These are phyloP conservation scores for Mesoligia furuncula DNA, from an alignment of 2,888 invertebrate species.

Conservation along the genomic window DNA sequence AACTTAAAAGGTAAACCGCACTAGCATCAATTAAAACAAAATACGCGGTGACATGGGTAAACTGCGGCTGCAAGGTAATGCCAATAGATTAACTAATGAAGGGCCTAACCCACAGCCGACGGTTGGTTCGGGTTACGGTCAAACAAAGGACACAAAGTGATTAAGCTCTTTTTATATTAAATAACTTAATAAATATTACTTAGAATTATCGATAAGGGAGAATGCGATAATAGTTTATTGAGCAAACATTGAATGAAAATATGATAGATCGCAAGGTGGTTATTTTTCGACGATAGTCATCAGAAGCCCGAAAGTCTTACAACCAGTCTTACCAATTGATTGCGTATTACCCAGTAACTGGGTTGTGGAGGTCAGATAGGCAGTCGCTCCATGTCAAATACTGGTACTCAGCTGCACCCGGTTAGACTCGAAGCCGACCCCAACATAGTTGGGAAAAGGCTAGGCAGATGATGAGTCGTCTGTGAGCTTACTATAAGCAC, in stretches of 20 bases:
- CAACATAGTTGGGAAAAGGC: no score
- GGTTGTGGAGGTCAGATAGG: no score
- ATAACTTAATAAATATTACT: constrained; percentile 51
- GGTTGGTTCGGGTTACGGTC: constrained; percentile 52
- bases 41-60: constrained; percentile 14
- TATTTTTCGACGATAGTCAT: neutral
- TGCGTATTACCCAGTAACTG: no score
- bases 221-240: no score
- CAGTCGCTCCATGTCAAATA: no score
- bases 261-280: no score
- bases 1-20: constrained; percentile 21
- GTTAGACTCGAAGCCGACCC: no score
- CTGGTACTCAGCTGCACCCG: no score
- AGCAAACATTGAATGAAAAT: neutral
- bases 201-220: constrained; percentile 6
- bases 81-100: constrained; percentile 80
- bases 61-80: constrained; percentile 23
- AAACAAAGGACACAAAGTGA: constrained; percentile 67
- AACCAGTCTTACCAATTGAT: no score
- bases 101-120: constrained; percentile 63
- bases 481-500: neutral
- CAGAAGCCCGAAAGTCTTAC: no score
- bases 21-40: constrained; percentile 50
- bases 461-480: no score
- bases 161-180: constrained; percentile 68